phyloP scores from a whole-genome alignment of 2,797 vertebrate genomes.

The Epinephelus malabaricus region DNA sequence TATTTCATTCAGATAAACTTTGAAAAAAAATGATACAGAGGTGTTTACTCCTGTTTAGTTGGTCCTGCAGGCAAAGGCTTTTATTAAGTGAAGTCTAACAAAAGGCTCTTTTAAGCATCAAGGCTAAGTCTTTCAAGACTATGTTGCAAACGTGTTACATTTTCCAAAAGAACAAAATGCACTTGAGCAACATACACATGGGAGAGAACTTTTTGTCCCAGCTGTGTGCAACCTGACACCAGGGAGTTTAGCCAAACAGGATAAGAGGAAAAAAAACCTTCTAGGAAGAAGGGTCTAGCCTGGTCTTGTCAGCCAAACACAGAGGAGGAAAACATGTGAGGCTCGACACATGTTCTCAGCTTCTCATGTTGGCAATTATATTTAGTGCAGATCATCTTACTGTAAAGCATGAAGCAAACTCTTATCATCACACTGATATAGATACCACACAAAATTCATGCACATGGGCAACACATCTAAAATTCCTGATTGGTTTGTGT shows the following conservation, averaged over 20 bases:
- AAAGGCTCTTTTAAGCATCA: neutral
- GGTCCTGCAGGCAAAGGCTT: neutral
- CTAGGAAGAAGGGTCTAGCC: neutral
- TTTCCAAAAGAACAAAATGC: neutral
- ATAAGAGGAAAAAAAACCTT: neutral
- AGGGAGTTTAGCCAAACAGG: constrained; percentile 27
- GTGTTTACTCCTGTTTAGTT: constrained; percentile 2
- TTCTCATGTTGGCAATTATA: constrained; percentile 10
- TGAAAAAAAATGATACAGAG: neutral
- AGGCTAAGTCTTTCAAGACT: neutral
- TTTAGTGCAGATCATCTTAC: neutral
- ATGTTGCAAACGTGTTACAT: neutral
- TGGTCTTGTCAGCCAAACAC: constrained; percentile 7
- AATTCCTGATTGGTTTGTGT: neutral
- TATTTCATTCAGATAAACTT: neutral
- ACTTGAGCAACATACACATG: neutral
- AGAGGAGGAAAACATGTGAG: constrained; percentile 19
- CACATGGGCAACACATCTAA: neutral
- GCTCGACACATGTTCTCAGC: constrained; percentile 13
- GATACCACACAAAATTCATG: neutral
- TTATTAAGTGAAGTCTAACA: neutral
- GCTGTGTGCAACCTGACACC: constrained; percentile 49
- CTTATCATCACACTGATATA: neutral
- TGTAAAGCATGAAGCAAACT: neutral
- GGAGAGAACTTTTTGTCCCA: constrained; percentile 20